Evolutionary conservation across 2,888 invertebrate genomes (phyloP).

Genomic region (Emmelina monodactyla): DNA sequence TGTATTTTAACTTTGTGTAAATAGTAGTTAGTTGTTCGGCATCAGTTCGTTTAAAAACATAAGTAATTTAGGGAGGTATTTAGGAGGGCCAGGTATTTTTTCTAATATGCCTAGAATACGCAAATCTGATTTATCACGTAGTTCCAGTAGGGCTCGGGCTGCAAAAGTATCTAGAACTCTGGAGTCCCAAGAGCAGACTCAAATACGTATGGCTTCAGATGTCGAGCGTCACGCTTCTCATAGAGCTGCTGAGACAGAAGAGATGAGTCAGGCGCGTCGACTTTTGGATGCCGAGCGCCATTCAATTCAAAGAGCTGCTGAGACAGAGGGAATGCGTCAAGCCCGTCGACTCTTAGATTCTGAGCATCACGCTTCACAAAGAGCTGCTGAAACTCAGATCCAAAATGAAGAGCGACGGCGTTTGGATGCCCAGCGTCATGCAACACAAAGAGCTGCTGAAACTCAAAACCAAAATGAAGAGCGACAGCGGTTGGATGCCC

Average conservation of each 20-base stretch:
- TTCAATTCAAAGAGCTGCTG: slow-evolving; percentile 7
- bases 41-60: no score
- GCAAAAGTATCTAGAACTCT: slow-evolving; percentile 9
- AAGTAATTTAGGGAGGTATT: no score
- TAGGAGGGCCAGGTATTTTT: no score
- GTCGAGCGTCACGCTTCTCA: slow-evolving; percentile 10
- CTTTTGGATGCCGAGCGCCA: slow-evolving; percentile 9
- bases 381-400: neutral
- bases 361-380: neutral
- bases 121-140: slow-evolving; percentile 11
- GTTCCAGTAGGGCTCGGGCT: slow-evolving; percentile 12
- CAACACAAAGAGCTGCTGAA: neutral
- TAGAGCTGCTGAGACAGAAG: slow-evolving; percentile 10
- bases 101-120: slow-evolving; percentile 11
- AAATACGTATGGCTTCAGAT: slow-evolving; percentile 3
- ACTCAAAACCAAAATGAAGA: slow-evolving; percentile 7
- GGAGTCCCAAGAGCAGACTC: slow-evolving; percentile 9
- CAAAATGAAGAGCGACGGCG: neutral
- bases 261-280: slow-evolving; percentile 5
- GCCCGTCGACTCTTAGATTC: neutral
- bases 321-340: neutral
- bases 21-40: no score
- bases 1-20: no score
- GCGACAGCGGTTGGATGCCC: slow-evolving; percentile 5
- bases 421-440: neutral